Evolutionary conservation across 2,888 invertebrate genomes (phyloP).

Genomic region (Agonopterix alstromeriana): DNA sequence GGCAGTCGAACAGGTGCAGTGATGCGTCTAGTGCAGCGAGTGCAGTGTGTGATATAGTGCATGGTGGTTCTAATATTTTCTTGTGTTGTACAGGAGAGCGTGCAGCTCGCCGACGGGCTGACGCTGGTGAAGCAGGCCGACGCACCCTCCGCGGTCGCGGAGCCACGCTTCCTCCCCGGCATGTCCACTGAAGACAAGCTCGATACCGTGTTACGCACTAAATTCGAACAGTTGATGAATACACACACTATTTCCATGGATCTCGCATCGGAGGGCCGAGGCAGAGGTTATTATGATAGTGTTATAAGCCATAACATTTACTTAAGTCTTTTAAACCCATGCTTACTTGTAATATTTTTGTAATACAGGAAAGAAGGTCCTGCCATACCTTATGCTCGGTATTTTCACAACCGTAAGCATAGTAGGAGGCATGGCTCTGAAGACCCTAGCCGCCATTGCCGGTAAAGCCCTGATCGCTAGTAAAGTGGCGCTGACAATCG

Average conservation of each 20-base stretch:
- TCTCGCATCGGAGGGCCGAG: constrained; percentile 71
- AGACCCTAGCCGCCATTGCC: constrained; percentile 82
- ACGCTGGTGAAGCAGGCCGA: constrained; percentile 77
- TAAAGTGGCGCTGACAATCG: constrained; percentile 84
- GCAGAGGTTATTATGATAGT: constrained; percentile 50
- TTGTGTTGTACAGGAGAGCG: constrained; percentile 71
- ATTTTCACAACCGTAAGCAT: constrained; percentile 81
- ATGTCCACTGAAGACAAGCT: constrained; percentile 75
- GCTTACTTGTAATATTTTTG: neutral
- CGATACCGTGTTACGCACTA: constrained; percentile 65
- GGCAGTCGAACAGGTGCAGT: constrained; percentile 77
- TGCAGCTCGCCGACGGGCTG: constrained; percentile 78
- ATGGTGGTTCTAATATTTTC: constrained; percentile 34
- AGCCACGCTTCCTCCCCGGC: constrained; percentile 75
- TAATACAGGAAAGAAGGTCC: constrained; percentile 68
- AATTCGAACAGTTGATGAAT: constrained; percentile 78
- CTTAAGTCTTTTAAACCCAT: neutral
- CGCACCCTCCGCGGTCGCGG: constrained; percentile 68
- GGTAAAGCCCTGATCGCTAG: constrained; percentile 84
- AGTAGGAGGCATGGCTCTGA: constrained; percentile 82
- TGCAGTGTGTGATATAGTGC: constrained; percentile 25
- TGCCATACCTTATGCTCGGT: constrained; percentile 78
- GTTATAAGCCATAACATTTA: neutral
- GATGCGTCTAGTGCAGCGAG: constrained; percentile 15
- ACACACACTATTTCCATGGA: constrained; percentile 81